Evolutionary conservation across 2,113 vertebrate species (phyloP).

Genomic region (Melanerpes aurifrons): DNA sequence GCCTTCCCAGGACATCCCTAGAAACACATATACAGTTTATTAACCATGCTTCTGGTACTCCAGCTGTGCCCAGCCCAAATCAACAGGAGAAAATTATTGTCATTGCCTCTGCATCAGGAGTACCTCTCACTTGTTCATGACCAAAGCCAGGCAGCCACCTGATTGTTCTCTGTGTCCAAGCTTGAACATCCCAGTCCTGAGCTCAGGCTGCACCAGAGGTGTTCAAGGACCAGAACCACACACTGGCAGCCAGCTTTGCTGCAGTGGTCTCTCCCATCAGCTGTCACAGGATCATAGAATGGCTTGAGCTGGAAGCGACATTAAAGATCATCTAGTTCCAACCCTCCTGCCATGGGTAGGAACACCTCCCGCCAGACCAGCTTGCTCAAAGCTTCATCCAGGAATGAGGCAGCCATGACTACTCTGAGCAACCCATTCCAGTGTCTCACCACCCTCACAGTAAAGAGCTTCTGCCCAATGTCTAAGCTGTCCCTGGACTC

Average conservation of each 20-base stretch:
- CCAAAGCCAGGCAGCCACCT: neutral
- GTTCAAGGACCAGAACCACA: rapidly evolving
- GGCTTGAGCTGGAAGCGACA: too few species aligned
- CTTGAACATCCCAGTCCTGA: neutral
- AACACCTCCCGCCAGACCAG: too few species aligned
- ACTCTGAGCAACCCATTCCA: too few species aligned
- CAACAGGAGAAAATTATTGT: neutral
- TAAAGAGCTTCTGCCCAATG: too few species aligned
- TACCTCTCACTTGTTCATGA: neutral
- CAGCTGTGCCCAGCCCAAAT: neutral
- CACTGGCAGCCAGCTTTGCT: rapidly evolving
- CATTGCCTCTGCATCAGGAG: neutral
- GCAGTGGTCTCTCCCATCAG: rapidly evolving
- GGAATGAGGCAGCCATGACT: too few species aligned
- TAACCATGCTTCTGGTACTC: neutral
- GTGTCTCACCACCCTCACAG: too few species aligned
- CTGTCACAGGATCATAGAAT: neutral
- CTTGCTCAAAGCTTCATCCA: too few species aligned
- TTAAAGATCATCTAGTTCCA: too few species aligned
- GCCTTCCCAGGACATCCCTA: neutral
- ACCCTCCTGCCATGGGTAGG: too few species aligned
- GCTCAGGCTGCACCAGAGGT: rapidly evolving
- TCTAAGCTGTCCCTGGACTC: neutral
- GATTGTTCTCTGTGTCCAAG: neutral
- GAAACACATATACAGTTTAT: neutral